Conservation (phyloP, 2,888 invertebrate species). For the Drosophila anomalata region DNA sequence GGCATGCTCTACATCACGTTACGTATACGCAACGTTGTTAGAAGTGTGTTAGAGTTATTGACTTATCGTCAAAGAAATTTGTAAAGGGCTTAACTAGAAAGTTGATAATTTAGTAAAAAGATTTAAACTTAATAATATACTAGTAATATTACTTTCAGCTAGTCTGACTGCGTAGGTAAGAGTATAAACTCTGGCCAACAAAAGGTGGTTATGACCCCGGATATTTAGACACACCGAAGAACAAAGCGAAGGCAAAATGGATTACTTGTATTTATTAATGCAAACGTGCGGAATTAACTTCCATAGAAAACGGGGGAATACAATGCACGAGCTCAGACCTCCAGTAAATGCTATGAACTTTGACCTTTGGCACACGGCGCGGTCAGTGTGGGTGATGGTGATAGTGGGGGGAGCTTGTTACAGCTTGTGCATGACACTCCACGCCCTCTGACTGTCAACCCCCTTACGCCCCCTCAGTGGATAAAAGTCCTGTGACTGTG, state of each 20-base stretch:
- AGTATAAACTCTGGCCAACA: neutral
- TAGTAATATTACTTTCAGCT: neutral
- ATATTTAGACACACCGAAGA: slow-evolving; percentile 4
- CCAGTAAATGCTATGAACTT: slow-evolving; percentile 58
- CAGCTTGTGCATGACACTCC: slow-evolving; percentile 43
- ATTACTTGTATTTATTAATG: slow-evolving; percentile 33
- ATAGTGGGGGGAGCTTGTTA: slow-evolving; percentile 62
- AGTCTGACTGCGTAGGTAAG: neutral
- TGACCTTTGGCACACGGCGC: slow-evolving; percentile 53
- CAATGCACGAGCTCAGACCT: neutral
- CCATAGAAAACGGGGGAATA: neutral
- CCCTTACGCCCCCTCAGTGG: neutral
- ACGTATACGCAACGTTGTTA: slow-evolving; percentile 55
- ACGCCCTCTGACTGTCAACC: slow-evolving; percentile 1
- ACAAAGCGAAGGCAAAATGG: slow-evolving; percentile 16
- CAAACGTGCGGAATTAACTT: slow-evolving; percentile 23
- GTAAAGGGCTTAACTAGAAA: slow-evolving; percentile 11
- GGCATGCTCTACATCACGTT: slow-evolving; percentile 21
- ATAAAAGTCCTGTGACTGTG: slow-evolving; percentile 51
- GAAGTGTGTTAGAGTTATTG: neutral
- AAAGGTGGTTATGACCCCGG: slow-evolving; percentile 7
- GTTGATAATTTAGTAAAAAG: neutral
- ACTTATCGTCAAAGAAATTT: slow-evolving; percentile 11
- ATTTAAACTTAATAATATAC: neutral
- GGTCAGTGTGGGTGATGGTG: neutral